A percentile compares a stretch with the other conserved stretches of the same genome.
phyloP scores from a whole-genome alignment of 1,140 invertebrate genomes.

The Drosophila albomicans region DNA sequence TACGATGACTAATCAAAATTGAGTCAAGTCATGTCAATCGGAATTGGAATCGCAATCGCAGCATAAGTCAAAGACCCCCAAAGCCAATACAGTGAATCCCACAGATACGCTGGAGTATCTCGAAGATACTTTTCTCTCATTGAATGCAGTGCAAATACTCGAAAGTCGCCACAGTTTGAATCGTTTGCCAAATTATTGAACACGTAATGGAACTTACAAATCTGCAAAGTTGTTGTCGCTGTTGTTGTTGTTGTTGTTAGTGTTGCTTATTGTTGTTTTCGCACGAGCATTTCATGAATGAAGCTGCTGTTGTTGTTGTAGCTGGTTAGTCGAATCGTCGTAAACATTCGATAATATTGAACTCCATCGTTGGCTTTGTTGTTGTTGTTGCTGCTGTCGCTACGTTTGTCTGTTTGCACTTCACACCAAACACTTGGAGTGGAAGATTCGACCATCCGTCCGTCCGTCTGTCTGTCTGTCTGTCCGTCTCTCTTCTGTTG shows the following conservation, averaged over 20 bases:
- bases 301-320: slow-evolving; percentile 29
- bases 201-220: slow-evolving; percentile 46
- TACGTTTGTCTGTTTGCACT: slow-evolving; percentile 45
- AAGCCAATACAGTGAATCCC: background rate
- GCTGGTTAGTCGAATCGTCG: slow-evolving; percentile 29
- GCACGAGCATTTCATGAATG: slow-evolving; percentile 57
- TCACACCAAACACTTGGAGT: slow-evolving; percentile 44
- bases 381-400: slow-evolving; percentile 23
- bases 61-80: slow-evolving; percentile 43
- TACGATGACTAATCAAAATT: slow-evolving; percentile 61
- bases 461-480: background rate
- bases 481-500: slow-evolving; percentile 3
- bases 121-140: slow-evolving; percentile 16
- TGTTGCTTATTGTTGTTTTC: slow-evolving; percentile 43
- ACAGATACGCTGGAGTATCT: slow-evolving; percentile 13
- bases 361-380: slow-evolving; percentile 24
- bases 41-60: background rate
- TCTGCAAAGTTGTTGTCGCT: background rate
- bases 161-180: slow-evolving; percentile 18
- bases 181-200: slow-evolving; percentile 30
- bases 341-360: slow-evolving; percentile 63
- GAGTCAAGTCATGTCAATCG: slow-evolving; percentile 42
- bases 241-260: slow-evolving; percentile 8
- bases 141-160: slow-evolving; percentile 46
- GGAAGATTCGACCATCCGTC: slow-evolving; percentile 10